Conservation (phyloP, 2,113 vertebrate species). For the Malurus alboscapulatus region DNA sequence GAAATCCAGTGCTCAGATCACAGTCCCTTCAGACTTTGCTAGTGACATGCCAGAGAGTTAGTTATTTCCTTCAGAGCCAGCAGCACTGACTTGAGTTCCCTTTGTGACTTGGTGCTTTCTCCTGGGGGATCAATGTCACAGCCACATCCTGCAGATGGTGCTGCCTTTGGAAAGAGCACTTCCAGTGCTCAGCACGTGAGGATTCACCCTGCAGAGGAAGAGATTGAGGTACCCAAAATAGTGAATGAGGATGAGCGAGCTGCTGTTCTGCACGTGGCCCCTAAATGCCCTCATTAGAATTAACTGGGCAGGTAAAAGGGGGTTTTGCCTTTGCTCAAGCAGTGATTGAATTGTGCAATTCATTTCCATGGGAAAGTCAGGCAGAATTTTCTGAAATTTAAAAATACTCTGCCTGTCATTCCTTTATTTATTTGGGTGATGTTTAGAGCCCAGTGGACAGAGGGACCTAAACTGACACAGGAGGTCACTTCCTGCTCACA, state of each 20-base stretch:
- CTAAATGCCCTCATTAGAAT: neutral
- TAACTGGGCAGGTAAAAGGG: neutral
- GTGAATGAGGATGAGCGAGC: neutral
- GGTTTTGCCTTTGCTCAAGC: neutral
- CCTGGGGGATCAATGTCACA: neutral
- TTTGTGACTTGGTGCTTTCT: constrained; percentile 19
- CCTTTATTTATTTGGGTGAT: neutral
- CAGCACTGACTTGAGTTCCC: neutral
- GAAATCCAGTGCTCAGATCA: constrained; percentile 3
- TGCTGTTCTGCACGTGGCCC: neutral
- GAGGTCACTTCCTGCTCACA: constrained; percentile 11
- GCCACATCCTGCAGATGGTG: neutral
- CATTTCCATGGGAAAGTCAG: neutral
- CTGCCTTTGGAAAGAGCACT: neutral
- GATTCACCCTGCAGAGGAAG: neutral
- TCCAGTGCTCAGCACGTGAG: neutral
- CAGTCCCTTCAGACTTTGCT: neutral
- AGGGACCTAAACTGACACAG: neutral
- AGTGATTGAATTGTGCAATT: neutral
- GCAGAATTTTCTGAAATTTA: neutral
- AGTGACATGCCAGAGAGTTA: neutral
- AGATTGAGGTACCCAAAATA: neutral
- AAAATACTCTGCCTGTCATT: neutral
- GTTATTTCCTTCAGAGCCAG: constrained; percentile 1
- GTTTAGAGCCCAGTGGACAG: neutral